A percentile compares a stretch with the other conserved stretches of the same genome.
Evolutionary conservation across 2,888 invertebrate genomes (phyloP).

Genomic region (Limnephilus lunatus): DNA sequence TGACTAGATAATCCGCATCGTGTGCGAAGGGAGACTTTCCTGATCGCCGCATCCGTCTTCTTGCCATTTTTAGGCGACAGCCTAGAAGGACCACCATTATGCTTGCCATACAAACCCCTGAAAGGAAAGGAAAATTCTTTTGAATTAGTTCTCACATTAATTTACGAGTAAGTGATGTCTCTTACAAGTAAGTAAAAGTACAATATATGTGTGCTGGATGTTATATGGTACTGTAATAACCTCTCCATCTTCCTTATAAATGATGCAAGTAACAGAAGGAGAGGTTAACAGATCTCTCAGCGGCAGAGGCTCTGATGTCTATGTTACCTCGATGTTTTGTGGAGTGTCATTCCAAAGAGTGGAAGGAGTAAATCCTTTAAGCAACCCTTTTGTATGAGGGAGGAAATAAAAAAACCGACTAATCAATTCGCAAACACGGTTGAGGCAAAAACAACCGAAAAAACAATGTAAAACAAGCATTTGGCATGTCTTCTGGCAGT

Average conservation of each 20-base stretch:
- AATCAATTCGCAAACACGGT: background rate
- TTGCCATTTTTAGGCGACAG: slow-evolving; percentile 88
- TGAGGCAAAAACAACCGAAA: background rate
- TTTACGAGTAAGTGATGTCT: too few species aligned
- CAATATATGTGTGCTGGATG: background rate
- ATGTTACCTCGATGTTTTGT: background rate
- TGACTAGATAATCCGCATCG: slow-evolving; percentile 97
- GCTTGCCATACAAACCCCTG: slow-evolving; percentile 88
- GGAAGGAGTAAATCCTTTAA: background rate
- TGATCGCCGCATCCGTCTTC: slow-evolving; percentile 84
- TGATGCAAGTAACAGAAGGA: too few species aligned
- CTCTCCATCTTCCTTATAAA: too few species aligned
- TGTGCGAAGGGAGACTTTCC: slow-evolving; percentile 90
- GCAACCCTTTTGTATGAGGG: background rate
- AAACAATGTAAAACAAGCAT: background rate
- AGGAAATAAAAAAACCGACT: background rate
- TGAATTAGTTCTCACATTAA: background rate
- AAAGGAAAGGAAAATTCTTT: slow-evolving; percentile 41
- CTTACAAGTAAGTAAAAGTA: background rate
- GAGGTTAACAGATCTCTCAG: too few species aligned
- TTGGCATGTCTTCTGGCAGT: background rate
- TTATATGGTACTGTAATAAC: too few species aligned
- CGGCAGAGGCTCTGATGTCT: background rate
- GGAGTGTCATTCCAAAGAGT: background rate
- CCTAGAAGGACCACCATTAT: slow-evolving; percentile 89